Conservation (phyloP, 2,888 invertebrate species). For the Orthosia gothica region DNA sequence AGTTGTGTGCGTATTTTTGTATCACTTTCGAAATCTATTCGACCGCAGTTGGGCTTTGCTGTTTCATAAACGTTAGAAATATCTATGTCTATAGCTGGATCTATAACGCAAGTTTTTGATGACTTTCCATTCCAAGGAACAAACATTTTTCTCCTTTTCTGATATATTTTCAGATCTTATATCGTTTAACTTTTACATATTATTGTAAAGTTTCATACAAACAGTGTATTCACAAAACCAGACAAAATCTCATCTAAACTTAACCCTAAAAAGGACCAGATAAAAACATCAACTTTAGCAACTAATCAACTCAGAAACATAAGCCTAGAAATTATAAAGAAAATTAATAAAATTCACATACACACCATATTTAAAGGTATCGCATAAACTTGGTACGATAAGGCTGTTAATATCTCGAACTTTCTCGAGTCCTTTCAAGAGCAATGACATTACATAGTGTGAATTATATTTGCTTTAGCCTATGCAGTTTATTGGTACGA, state of each 20-base stretch:
- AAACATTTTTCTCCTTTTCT: background rate
- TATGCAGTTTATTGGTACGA: slow-evolving; percentile 52
- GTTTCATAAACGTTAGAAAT: background rate
- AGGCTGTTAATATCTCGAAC: slow-evolving; percentile 53
- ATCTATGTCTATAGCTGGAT: background rate
- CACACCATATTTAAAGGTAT: slow-evolving; percentile 40
- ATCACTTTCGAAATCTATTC: background rate
- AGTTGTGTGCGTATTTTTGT: background rate
- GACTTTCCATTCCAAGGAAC: background rate
- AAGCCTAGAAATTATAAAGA: slow-evolving; percentile 23
- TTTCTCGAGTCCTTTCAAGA: slow-evolving; percentile 52
- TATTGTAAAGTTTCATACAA: no score
- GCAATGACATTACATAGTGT: slow-evolving; percentile 53
- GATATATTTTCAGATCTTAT: no score
- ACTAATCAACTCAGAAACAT: slow-evolving; percentile 8
- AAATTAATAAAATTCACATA: slow-evolving; percentile 50
- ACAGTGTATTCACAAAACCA: slow-evolving; percentile 2
- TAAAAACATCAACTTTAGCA: slow-evolving; percentile 32
- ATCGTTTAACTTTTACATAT: no score
- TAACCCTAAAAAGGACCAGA: background rate
- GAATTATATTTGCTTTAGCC: slow-evolving; percentile 54
- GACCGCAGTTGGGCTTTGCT: background rate
- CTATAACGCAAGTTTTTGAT: no score
- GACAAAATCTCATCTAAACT: background rate
- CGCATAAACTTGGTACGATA: slow-evolving; percentile 46